Conservation (phyloP, 2,888 invertebrate species). For the Apotomis capreana region DNA sequence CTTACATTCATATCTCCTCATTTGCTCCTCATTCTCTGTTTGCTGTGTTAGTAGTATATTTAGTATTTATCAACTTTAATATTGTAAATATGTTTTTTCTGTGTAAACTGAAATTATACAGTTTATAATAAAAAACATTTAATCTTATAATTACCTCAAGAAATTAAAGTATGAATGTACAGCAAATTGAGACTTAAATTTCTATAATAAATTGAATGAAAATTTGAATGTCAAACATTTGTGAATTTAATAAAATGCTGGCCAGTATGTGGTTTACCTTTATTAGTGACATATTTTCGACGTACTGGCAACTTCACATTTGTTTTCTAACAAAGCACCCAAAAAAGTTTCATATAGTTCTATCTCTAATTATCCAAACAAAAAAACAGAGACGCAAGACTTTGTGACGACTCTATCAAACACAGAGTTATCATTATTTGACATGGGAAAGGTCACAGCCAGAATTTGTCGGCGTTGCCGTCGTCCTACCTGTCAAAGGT, state of each 20-base stretch:
- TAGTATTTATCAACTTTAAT: too few relatives aligned
- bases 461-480: constrained; percentile 45
- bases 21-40: neutral
- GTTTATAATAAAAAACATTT: too few relatives aligned
- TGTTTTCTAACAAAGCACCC: constrained; percentile 29
- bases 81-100: too few relatives aligned
- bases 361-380: constrained; percentile 53
- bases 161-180: too few relatives aligned
- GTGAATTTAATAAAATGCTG: neutral
- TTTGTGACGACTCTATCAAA: neutral
- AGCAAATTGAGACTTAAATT: too few relatives aligned
- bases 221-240: neutral
- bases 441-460: constrained; percentile 40
- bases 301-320: constrained; percentile 18
- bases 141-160: too few relatives aligned
- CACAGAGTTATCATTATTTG: constrained; percentile 21
- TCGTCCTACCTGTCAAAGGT: constrained; percentile 54
- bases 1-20: neutral
- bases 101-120: too few relatives aligned
- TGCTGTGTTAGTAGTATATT: too few relatives aligned
- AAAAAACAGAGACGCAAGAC: constrained; percentile 3
- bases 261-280: neutral
- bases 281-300: too few relatives aligned
- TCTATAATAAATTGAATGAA: too few relatives aligned
- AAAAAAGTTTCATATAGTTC: constrained; percentile 52